phyloP scores from a whole-genome alignment of 2,797 vertebrate genomes.

The Tinamus major region DNA sequence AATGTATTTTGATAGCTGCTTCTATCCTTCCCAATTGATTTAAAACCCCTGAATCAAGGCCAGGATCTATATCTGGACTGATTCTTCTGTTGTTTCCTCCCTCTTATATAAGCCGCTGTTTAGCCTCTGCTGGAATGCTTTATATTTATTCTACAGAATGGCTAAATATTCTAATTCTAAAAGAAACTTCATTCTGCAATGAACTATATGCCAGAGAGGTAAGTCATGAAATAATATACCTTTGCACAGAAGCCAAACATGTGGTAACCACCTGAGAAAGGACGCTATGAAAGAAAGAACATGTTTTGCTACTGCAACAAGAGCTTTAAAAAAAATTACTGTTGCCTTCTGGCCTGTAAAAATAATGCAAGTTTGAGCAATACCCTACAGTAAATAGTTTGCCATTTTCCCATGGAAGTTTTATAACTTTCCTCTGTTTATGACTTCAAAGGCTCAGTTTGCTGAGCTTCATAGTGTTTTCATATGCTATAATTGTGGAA shows the following conservation, averaged over 20 bases:
- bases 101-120: not conserved
- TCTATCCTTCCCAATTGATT: not conserved
- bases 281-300: constrained; percentile 59
- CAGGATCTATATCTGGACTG: not conserved
- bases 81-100: not conserved
- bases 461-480: constrained; percentile 26
- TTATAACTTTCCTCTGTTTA: constrained; percentile 70
- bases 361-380: constrained; percentile 62
- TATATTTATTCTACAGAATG: constrained; percentile 48
- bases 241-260: constrained; percentile 77
- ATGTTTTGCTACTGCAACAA: constrained; percentile 70
- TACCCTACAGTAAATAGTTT: constrained; percentile 65
- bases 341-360: constrained; percentile 77
- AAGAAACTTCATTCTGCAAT: constrained; percentile 53
- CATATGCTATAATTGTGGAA: constrained; percentile 51
- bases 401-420: constrained; percentile 67
- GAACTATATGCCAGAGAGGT: constrained; percentile 52
- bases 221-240: constrained; percentile 64
- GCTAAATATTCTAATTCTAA: constrained; percentile 21
- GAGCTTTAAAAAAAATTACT: constrained; percentile 73
- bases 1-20: not conserved
- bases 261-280: constrained; percentile 79
- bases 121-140: constrained; percentile 12
- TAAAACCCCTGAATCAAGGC: not conserved
- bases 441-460: constrained; percentile 66